These are phyloP conservation scores for Drosophila fungiperda DNA, from an alignment of 2,888 invertebrate genomes.

Conservation along the genomic window DNA sequence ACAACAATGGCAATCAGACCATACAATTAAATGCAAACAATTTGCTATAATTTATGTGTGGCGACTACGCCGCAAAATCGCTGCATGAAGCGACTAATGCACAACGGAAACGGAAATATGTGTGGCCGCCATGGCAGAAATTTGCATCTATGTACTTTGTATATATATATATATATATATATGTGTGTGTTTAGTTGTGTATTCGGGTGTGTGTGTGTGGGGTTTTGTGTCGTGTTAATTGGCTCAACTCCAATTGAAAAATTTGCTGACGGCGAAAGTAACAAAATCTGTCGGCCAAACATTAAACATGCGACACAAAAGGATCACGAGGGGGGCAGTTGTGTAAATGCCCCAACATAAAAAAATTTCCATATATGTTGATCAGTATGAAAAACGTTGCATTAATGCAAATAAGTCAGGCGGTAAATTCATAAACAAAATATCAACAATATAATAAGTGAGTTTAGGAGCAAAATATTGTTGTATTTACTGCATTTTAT, in stretches of 20 bases:
- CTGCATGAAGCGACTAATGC: conserved; percentile 69
- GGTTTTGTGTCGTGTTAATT: conserved; percentile 44
- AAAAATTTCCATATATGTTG: conserved; percentile 46
- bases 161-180: conserved; percentile 3
- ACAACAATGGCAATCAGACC: conserved; percentile 39
- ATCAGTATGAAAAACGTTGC: conserved; percentile 25
- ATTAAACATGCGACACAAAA: not conserved
- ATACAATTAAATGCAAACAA: conserved; percentile 79
- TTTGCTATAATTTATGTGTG: conserved; percentile 79
- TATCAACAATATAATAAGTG: conserved; percentile 7
- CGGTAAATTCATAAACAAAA: conserved; percentile 55
- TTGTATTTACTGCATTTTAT: conserved; percentile 63
- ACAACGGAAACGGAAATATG: conserved; percentile 79
- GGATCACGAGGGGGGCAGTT: conserved; percentile 5
- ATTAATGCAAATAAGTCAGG: conserved; percentile 58
- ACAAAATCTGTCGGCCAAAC: not conserved
- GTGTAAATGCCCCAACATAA: conserved; percentile 2
- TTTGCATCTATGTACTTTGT: conserved; percentile 2
- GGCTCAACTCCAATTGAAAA: conserved; percentile 47
- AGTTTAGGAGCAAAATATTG: conserved; percentile 25
- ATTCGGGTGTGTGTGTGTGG: conserved; percentile 1
- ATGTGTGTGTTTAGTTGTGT: not conserved
- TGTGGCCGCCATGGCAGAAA: conserved; percentile 55
- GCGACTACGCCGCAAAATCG: conserved; percentile 47
- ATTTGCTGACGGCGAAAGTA: conserved; percentile 46